Base-by-base conservation (phyloP, 2,888 invertebrate species). In the Eupithecia exiguata region DNA sequence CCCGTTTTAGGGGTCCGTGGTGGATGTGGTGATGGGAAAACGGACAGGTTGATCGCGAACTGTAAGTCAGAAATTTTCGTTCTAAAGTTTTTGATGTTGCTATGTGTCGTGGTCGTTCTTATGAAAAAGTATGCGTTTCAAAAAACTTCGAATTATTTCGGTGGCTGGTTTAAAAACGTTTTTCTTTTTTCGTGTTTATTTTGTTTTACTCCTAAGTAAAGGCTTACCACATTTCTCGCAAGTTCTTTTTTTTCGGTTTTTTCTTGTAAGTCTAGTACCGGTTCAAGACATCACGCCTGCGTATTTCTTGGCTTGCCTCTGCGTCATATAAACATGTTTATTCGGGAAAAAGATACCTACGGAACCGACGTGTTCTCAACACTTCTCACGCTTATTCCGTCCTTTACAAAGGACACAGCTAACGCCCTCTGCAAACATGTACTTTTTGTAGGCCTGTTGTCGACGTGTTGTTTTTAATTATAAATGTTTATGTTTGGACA, bases 1-100 rank as follows among this genome's bases (percentile, higher is more conserved):
- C 80, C 78, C 79, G 66, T 80, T 83, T 84, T 81, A 78, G 83
- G 80, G 83, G 78, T 77, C 75, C 77, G 77, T 25, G 66, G 40
- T 12, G 66, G 16, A 40, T 21, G 21, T 38, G 14, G 5, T 66
- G n/a, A 40, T 6, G 40, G 16, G 40, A 25, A 40, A 66, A 66
- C 66, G 36, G 63, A 25, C 58, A 53, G 53, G 53, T 21, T 53
- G 53, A 53, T 53, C 53, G 53, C 53, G 49, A 53, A 10, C 53
- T 53, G 4, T 21, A 53, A 10, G 10, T 53, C 53, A 4, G n/a
- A 58, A 25, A 14, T 58, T 21, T 21, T 53, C 0, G 49, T 49
- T 49, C 2, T 49, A 18, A 53, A 21, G 21, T 21, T 14, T 58
- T 12, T 58, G 4, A 21, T 12, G 21, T 21, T 58, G 5, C 12